phyloP scores from a whole-genome alignment of 1,140 invertebrate genomes.

The Lepidotrigona ventralis region DNA sequence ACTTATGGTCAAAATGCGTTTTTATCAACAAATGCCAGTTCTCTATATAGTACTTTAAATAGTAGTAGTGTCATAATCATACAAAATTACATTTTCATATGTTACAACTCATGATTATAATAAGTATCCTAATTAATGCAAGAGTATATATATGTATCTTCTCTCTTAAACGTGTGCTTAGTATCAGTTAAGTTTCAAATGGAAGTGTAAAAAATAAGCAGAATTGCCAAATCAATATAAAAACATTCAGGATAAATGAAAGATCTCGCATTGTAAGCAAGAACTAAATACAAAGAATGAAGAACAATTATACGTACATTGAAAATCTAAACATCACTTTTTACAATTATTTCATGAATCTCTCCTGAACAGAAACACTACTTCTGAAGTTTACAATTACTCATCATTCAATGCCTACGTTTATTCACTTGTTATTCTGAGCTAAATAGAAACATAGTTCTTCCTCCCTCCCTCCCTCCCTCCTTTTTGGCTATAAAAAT shows the following conservation, averaged over 20 bases:
- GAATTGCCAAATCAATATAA: background rate
- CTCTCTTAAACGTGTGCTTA: background rate
- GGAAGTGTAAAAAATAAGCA: background rate
- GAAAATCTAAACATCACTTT: no score
- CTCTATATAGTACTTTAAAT: background rate
- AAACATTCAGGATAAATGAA: background rate
- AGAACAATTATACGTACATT: no score
- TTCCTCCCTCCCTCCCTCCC: no score
- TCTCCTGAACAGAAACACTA: no score
- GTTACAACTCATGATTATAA: conserved; percentile 12
- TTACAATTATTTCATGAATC: no score
- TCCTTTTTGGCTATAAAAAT: no score
- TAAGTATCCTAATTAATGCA: background rate
- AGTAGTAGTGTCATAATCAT: background rate
- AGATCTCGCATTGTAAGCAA: background rate
- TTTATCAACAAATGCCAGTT: conserved; percentile 17
- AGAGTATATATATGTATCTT: conserved; percentile 12
- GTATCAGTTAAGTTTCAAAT: background rate
- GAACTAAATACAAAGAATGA: background rate
- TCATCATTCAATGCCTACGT: no score
- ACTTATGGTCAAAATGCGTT: background rate
- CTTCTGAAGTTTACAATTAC: no score
- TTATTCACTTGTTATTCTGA: no score
- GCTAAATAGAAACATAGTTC: no score
- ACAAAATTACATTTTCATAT: conserved; percentile 12